Percentiles rank a stretch among this genome's conserved stretches.
These are phyloP conservation scores for Dryocosmus kuriphilus DNA, from an alignment of 2,888 invertebrate species.

Conservation along the genomic window DNA sequence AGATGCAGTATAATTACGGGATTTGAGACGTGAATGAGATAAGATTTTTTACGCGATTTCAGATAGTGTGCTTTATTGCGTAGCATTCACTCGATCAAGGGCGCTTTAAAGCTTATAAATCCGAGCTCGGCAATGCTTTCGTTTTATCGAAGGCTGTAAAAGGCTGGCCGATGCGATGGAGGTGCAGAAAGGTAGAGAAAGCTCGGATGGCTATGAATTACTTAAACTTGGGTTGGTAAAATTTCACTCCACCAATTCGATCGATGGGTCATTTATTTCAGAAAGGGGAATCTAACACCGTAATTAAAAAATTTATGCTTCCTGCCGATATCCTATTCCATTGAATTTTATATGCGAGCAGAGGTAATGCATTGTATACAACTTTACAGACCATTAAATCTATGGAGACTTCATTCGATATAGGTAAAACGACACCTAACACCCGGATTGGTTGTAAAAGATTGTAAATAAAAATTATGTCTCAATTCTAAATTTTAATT, in stretches of 20 bases:
- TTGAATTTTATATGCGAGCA: neutral
- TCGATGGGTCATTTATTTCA: conserved; percentile 5
- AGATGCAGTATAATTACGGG: neutral
- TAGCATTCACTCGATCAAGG: conserved; percentile 30
- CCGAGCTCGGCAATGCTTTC: conserved; percentile 14
- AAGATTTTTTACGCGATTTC: conserved; percentile 8
- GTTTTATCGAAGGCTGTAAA: conserved; percentile 37
- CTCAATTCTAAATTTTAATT: no score
- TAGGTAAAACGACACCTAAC: neutral
- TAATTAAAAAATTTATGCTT: conserved; percentile 19
- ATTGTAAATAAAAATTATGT: no score
- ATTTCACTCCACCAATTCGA: conserved; percentile 25
- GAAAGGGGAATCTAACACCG: conserved; percentile 1
- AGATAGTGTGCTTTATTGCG: conserved; percentile 26
- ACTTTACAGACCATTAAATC: neutral
- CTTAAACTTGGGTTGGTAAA: conserved; percentile 20
- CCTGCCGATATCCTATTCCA: neutral
- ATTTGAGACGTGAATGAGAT: neutral
- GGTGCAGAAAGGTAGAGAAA: conserved; percentile 16
- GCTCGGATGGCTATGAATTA: conserved; percentile 35
- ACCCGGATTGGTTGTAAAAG: no score
- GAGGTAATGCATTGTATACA: neutral
- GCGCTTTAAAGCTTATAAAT: conserved; percentile 29
- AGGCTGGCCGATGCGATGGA: conserved; percentile 7
- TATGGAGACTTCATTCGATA: neutral